A percentile compares a stretch with the other conserved stretches of the same genome.
Conservation (phyloP, 2,888 invertebrate genomes). For the Zeuzera pyrina region DNA sequence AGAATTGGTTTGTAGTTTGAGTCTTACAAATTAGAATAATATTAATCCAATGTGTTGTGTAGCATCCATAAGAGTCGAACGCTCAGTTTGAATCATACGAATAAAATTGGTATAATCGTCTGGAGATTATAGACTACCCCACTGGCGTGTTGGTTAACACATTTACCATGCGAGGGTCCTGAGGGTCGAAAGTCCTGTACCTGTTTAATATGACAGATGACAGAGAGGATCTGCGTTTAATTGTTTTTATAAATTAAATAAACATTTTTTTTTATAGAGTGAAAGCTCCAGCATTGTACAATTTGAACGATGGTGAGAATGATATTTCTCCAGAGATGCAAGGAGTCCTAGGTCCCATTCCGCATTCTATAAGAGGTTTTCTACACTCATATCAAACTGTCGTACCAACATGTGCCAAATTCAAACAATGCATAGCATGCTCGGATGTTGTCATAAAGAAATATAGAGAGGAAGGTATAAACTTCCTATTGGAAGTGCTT, state of each 20-base stretch:
- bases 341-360: conserved; percentile 85
- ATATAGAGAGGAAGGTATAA: conserved; percentile 69
- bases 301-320: conserved; percentile 41
- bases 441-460: conserved; percentile 69
- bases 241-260: background rate
- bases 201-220: too few species aligned
- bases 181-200: too few species aligned
- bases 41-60: too few species aligned
- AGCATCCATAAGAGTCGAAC: too few species aligned
- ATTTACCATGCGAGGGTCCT: too few species aligned
- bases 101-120: too few species aligned
- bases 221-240: too few species aligned
- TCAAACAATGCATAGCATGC: conserved; percentile 94
- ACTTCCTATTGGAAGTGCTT: conserved; percentile 85
- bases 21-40: too few species aligned
- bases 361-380: conserved; percentile 95
- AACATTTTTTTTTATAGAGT: conserved; percentile 64
- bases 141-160: too few species aligned
- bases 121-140: too few species aligned
- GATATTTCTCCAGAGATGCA: conserved; percentile 46
- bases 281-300: conserved; percentile 78
- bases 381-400: conserved; percentile 87
- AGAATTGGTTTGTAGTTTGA: too few species aligned
- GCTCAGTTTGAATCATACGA: too few species aligned
- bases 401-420: conserved; percentile 88